These are phyloP conservation scores for Spisula subtruncata DNA, from an alignment of 2,888 invertebrate genomes.

Conservation along the genomic window DNA sequence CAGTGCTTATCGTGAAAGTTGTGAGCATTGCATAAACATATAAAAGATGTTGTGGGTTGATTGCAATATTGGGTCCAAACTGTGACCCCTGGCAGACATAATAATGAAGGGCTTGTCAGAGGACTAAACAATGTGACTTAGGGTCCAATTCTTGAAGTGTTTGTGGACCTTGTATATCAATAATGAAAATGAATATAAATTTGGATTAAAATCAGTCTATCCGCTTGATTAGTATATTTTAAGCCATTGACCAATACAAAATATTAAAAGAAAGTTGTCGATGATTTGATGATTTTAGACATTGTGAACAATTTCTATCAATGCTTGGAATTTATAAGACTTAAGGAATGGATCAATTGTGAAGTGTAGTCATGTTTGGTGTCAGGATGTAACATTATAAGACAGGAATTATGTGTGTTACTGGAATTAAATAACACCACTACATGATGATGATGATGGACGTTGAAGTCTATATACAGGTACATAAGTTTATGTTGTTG, in stretches of 20 bases:
- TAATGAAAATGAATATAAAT: no score
- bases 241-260: no score
- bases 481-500: background rate
- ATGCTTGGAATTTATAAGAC: background rate
- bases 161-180: background rate
- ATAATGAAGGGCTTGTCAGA: background rate
- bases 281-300: background rate
- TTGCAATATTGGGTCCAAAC: background rate
- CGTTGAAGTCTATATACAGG: slow-evolving; percentile 34
- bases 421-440: background rate
- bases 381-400: background rate
- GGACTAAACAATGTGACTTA: background rate
- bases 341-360: background rate
- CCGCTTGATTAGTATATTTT: no score
- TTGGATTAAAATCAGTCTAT: background rate
- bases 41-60: background rate
- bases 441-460: slow-evolving; percentile 17
- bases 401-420: background rate
- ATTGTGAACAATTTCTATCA: background rate
- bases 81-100: background rate
- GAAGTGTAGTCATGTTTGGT: background rate
- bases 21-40: background rate
- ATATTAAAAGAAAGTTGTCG: background rate
- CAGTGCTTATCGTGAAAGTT: background rate
- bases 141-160: background rate